Conservation (phyloP, 2,113 vertebrate species). For the Antechinus stuartii region DNA sequence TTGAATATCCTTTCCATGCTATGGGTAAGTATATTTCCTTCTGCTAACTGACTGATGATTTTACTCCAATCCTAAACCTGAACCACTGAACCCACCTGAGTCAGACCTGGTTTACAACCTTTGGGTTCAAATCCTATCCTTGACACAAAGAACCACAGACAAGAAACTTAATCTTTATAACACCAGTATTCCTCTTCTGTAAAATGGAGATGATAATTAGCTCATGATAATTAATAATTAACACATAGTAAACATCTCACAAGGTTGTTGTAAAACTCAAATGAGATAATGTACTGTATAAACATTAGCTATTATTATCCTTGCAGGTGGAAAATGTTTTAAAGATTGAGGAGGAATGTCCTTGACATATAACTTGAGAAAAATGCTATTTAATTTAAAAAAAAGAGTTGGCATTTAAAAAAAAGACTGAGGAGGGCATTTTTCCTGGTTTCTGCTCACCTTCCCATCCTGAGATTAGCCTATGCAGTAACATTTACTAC, state of each 20-base stretch:
- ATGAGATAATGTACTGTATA: neutral
- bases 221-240: neutral
- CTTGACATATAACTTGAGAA: too few relatives aligned
- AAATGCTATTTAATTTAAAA: too few relatives aligned
- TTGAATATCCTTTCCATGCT: neutral
- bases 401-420: too few relatives aligned
- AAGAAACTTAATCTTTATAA: neutral
- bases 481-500: neutral
- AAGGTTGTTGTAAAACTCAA: neutral
- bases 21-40: neutral
- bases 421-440: neutral
- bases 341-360: neutral
- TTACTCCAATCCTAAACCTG: neutral
- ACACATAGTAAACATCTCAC: neutral
- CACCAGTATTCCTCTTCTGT: neutral
- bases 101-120: neutral
- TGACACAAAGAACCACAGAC: neutral
- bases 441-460: neutral
- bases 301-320: neutral
- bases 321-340: neutral
- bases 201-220: neutral
- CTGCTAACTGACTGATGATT: neutral
- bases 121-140: neutral
- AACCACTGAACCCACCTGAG: neutral
- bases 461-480: neutral